Conservation (phyloP, 2,113 vertebrate genomes). For the Oophaga pumilio region DNA sequence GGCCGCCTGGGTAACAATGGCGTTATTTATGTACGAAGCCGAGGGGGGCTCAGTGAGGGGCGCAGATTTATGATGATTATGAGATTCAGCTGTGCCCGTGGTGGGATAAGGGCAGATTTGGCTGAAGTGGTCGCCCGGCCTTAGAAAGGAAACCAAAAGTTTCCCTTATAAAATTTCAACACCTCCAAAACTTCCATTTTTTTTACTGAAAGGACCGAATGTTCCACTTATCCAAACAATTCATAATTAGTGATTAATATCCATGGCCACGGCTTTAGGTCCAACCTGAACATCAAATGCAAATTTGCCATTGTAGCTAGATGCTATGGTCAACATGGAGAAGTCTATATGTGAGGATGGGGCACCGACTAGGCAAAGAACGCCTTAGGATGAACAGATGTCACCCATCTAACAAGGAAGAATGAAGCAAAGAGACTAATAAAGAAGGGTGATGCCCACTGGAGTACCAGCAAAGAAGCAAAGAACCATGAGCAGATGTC, state of each 20-base stretch:
- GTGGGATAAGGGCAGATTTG: not conserved
- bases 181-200: too few relatives aligned
- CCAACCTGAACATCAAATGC: not conserved
- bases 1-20: constrained; percentile 62
- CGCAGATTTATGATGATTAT: not conserved
- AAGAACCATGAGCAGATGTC: too few relatives aligned
- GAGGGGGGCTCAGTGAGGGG: constrained; percentile 12
- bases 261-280: not conserved
- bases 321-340: too few relatives aligned
- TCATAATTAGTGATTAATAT: too few relatives aligned
- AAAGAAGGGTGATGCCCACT: not conserved
- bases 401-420: not conserved
- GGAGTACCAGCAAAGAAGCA: not conserved
- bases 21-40: constrained; percentile 58
- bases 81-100: not conserved
- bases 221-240: too few relatives aligned
- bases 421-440: not conserved
- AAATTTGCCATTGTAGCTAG: not conserved
- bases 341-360: not conserved
- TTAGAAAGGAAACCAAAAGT: too few relatives aligned
- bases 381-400: not conserved
- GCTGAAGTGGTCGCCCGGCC: too few relatives aligned
- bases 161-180: too few relatives aligned
- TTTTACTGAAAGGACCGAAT: too few relatives aligned
- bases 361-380: not conserved